Base-by-base conservation (phyloP, 64 coral and sea anemone species). In the Hydrozoanthus tunicans region DNA sequence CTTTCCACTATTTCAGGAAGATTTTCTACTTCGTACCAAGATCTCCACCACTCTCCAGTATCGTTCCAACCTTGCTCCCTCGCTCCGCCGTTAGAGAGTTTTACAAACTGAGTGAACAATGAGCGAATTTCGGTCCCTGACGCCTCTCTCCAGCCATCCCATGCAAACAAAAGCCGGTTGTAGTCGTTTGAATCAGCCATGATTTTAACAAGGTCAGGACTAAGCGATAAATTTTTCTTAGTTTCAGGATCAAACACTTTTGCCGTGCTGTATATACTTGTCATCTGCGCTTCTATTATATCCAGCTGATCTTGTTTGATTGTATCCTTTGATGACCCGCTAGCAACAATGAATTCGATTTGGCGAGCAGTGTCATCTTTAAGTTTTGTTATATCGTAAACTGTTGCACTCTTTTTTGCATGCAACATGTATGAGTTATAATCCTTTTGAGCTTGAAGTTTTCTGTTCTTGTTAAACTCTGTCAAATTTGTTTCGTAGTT, bases 101-200 rank as follows among this genome's bases (percentile, higher is more conserved):
- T 58, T n/a, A 99, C 97, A 57, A 95, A 99, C 71, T 57, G 6
- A n/a, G 79, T 83, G 79, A 94, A 99, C 7, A 67, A 57, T 9
- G 83, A 58, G 61, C 85, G 92, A 7, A 99, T 6, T 65, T 96
- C 92, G 51, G 97, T 94, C 2, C 97, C 97, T 5, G 92, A 91
- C 3, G 88, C 94, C 3, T 92, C 74, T 32, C 97, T 89, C 97
- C 97, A 99, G 4, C 92, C 92, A 62, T 90, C 70, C 97, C 97
- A 99, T 3, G 97, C 94, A 55, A 92, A 90, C 52, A 96, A 57
- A 1, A 99, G 69, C 9, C 79, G 63, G 6, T 93, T 59, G 59
- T 93, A 94, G 8, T 92, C 24, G 5, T 90, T 53, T 25, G 92
- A 92, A n/a, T 67, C 92, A 9, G 85, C 74, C 90, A 99, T 66